A percentile compares a stretch with the other conserved stretches of the same genome.
Evolutionary conservation across 1,140 invertebrate genomes (phyloP).

Genomic region (Lordiphosa clarofinis): DNA sequence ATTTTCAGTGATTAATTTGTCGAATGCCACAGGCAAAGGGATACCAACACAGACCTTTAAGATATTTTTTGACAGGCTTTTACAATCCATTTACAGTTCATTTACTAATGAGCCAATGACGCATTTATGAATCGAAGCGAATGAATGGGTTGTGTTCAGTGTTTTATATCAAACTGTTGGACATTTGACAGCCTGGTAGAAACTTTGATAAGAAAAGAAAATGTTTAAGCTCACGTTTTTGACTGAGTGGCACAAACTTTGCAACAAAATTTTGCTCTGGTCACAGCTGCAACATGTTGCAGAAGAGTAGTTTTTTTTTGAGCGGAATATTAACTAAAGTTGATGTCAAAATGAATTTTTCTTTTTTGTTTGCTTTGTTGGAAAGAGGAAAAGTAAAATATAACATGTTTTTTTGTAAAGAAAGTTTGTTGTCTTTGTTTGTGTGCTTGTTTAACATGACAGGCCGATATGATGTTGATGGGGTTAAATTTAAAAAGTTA

Average conservation of each 20-base stretch:
- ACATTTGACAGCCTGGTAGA: conserved; percentile 22
- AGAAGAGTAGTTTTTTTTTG: neutral
- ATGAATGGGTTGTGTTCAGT: neutral
- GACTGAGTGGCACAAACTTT: conserved; percentile 8
- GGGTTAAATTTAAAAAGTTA: neutral
- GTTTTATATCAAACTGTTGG: conserved; percentile 21
- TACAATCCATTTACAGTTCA: conserved; percentile 60
- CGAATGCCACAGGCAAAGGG: conserved; percentile 29
- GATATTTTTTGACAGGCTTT: conserved; percentile 58
- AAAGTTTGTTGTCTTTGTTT: conserved; percentile 1
- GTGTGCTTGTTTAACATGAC: neutral
- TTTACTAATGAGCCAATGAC: conserved; percentile 72
- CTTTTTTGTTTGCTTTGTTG: too few species aligned
- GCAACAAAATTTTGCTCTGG: conserved; percentile 16
- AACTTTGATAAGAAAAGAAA: neutral
- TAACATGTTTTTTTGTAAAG: neutral
- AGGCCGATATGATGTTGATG: conserved; percentile 1
- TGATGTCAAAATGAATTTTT: conserved; percentile 18
- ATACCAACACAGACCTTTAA: neutral
- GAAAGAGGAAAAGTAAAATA: neutral
- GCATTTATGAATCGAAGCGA: conserved; percentile 50
- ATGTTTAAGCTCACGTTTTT: conserved; percentile 3
- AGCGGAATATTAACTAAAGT: conserved; percentile 28
- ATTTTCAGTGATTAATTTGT: conserved; percentile 39
- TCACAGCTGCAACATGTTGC: conserved; percentile 34